phyloP scores from a whole-genome alignment of 2,113 vertebrate species.

The Cnemophilus loriae region DNA sequence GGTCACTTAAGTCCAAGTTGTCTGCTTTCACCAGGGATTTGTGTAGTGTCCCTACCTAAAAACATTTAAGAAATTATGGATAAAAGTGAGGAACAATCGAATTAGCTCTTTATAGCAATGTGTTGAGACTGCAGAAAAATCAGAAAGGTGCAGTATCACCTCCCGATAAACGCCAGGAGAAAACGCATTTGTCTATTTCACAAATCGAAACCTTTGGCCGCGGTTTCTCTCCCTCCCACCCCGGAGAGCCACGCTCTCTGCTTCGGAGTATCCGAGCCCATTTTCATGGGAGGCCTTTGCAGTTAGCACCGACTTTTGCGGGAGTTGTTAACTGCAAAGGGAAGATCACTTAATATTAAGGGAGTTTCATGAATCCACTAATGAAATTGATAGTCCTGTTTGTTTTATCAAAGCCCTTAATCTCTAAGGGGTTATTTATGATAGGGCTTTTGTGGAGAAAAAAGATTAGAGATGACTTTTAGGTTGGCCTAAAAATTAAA shows the following conservation, averaged over 20 bases:
- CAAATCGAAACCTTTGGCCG: background rate
- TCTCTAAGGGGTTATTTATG: background rate
- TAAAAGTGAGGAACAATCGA: background rate
- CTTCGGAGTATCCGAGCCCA: background rate
- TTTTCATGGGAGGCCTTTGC: background rate
- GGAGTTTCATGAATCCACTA: background rate
- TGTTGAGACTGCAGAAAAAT: background rate
- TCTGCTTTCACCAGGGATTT: conserved; percentile 89
- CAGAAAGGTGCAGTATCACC: background rate
- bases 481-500: background rate
- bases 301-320: background rate
- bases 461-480: background rate
- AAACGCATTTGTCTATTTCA: conserved; percentile 25
- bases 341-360: background rate
- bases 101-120: background rate
- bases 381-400: background rate
- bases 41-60: conserved; percentile 90
- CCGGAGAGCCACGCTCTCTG: background rate
- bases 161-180: background rate
- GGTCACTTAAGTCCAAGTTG: conserved; percentile 84
- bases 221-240: background rate
- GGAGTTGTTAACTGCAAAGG: background rate
- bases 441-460: background rate
- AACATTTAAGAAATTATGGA: background rate
- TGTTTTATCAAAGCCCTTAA: background rate